Conservation (phyloP, 2,888 invertebrate genomes). For the Phyto melanocephala region DNA sequence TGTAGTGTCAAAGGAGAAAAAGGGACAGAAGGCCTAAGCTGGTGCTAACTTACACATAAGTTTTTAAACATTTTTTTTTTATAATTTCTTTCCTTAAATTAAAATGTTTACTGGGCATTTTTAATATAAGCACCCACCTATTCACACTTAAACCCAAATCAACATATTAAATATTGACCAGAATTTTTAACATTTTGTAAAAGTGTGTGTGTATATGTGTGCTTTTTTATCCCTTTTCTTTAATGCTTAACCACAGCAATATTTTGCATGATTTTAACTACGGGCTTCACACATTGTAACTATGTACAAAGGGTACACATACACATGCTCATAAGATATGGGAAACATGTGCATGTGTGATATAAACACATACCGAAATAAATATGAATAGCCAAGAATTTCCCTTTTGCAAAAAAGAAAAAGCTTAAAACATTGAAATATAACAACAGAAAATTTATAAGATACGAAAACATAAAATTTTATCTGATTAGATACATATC, state of each 20-base stretch:
- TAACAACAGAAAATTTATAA: conserved; percentile 2
- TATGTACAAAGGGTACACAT: neutral
- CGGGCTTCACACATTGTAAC: no score
- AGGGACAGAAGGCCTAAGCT: no score
- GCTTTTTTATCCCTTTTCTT: neutral
- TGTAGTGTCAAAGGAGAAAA: no score
- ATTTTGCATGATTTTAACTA: no score
- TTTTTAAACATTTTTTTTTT: no score
- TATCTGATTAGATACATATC: conserved; percentile 51
- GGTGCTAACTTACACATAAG: no score
- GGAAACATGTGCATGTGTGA: no score
- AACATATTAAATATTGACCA: conserved; percentile 48
- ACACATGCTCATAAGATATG: no score
- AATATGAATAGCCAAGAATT: neutral
- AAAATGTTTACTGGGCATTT: conserved; percentile 6
- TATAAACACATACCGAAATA: neutral
- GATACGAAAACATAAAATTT: conserved; percentile 26
- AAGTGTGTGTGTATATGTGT: neutral
- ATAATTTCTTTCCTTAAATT: neutral
- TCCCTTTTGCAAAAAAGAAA: neutral
- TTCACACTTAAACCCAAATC: neutral
- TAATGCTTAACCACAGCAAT: no score
- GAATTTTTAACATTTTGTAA: conserved; percentile 18
- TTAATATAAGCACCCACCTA: neutral
- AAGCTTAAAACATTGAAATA: neutral